Evolutionary conservation across 2,113 vertebrate genomes (phyloP), one percentile per base, ranked within the genome.

Genomic region (Cavia porcellus): DNA sequence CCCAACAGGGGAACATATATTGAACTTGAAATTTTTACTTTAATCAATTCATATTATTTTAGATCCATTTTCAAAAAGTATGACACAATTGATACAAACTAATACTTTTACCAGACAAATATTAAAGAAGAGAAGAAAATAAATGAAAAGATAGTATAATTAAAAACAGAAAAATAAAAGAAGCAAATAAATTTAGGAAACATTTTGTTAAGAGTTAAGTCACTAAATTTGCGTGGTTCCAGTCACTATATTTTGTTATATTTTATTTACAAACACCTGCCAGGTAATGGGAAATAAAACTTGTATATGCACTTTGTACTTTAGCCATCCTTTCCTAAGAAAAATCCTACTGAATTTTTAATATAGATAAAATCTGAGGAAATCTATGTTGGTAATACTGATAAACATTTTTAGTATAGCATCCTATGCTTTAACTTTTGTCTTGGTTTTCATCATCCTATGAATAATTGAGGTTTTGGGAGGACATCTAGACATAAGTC

Each of bases 91-190:
- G 10, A 57, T 25, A 72, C 32, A 28, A 79, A 35, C 77, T 61
- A 38, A 50, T 59, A 77, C 35, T 77, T 75, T 15, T n/a, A 77
- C 45, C 79, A 94, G 5, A 85, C 11, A 20, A n/a, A 22, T 6
- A n/a, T 55, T 89, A 85, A 89, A 72, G 8, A 92, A 52, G 62
- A 92, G 77, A 72, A 86, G 57, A 50, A 68, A 75, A 22, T 75
- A 59, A 70, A 45, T 32, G 32, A 86, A 32, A 55, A 52, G 22
- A 4, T 17, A 42, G 25, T n/a, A 52, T 70, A 47, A 77, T n/a
- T 64, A 38, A 64, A 82, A 82, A 82, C 72, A 61, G 50, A 84
- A 68, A 30, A 24, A 61, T n/a, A 10, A 93, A 68, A 30, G 6
- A 52, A 59, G n/a, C 28, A 24, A 19, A 89, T 24, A 47, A 4